Percentiles rank a stretch among this genome's conserved stretches.
These are phyloP conservation scores for Toxotes lorentzi DNA, from an alignment of 2,797 vertebrate species.

Conservation along the genomic window DNA sequence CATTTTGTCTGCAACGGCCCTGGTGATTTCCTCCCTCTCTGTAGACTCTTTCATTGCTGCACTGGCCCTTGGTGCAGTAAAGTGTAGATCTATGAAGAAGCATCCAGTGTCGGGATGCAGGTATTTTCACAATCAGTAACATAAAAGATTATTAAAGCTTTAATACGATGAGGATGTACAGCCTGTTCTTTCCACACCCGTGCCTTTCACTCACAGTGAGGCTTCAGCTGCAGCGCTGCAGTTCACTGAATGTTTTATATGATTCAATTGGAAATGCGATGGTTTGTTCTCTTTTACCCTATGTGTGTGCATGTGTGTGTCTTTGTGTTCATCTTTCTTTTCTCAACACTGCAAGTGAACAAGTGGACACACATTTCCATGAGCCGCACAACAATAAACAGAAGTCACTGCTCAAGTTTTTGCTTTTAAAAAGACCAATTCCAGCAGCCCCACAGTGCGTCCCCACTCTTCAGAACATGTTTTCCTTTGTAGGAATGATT, in stretches of 20 bases:
- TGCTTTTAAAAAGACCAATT: constrained; percentile 49
- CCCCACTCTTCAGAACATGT: constrained; percentile 65
- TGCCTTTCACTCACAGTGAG: constrained; percentile 5
- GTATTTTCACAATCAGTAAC: constrained; percentile 39
- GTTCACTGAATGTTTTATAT: constrained; percentile 63
- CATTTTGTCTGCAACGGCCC: constrained; percentile 50
- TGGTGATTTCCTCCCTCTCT: constrained; percentile 49
- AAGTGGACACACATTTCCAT: constrained; percentile 33
- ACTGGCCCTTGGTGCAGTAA: constrained; percentile 25
- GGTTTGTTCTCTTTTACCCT: constrained; percentile 23
- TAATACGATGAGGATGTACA: neutral
- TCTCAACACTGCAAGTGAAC: constrained; percentile 2
- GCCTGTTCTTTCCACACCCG: constrained; percentile 21
- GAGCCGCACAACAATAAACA: constrained; percentile 37
- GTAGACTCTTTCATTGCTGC: constrained; percentile 28
- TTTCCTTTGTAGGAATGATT: constrained; percentile 80
- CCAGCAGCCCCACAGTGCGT: constrained; percentile 17
- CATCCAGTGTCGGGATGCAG: neutral
- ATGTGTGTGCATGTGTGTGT: neutral
- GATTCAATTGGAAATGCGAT: constrained; percentile 54
- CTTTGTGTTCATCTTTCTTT: constrained; percentile 19
- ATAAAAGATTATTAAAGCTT: constrained; percentile 45
- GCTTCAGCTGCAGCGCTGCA: constrained; percentile 42
- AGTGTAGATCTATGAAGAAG: constrained; percentile 23
- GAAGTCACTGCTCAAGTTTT: constrained; percentile 19